Evolutionary conservation across 1,140 invertebrate species (phyloP).

Genomic region (Microplitis mediator): DNA sequence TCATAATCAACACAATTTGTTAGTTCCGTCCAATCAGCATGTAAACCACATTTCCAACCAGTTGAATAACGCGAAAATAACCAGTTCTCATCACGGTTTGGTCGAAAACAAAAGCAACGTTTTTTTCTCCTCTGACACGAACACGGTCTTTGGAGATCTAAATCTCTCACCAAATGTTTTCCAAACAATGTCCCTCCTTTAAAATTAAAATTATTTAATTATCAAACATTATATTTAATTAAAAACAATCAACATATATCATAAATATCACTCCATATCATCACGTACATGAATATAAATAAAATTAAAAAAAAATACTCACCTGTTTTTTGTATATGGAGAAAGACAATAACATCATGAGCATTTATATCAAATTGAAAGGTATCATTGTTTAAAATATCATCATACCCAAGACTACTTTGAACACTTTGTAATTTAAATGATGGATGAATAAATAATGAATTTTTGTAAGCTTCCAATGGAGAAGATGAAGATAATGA

Average conservation of each 20-base stretch:
- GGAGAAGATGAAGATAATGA: slow-evolving; percentile 62
- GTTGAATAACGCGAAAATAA: slow-evolving; percentile 98
- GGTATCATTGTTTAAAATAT: slow-evolving; percentile 79
- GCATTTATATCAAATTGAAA: slow-evolving; percentile 87
- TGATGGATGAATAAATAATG: slow-evolving; percentile 53
- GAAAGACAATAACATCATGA: slow-evolving; percentile 96
- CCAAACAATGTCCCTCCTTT: slow-evolving; percentile 91
- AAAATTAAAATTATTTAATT: slow-evolving; percentile 34
- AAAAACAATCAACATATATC: not conserved
- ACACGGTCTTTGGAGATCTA: slow-evolving; percentile 87
- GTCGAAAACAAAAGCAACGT: slow-evolving; percentile 90
- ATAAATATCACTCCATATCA: not conserved
- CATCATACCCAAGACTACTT: slow-evolving; percentile 71
- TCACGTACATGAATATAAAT: not conserved
- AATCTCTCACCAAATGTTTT: slow-evolving; percentile 90
- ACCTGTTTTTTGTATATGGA: slow-evolving; percentile 97
- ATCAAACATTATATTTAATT: not conserved
- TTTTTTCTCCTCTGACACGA: slow-evolving; percentile 85
- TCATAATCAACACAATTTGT: slow-evolving; percentile 87
- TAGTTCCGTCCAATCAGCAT: slow-evolving; percentile 98
- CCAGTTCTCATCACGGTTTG: slow-evolving; percentile 91
- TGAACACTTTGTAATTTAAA: slow-evolving; percentile 58
- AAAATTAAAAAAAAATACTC: slow-evolving; percentile 31
- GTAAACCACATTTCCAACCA: slow-evolving; percentile 98
- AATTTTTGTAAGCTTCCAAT: slow-evolving; percentile 50